Evolutionary conservation across 2,113 vertebrate species (phyloP).

Genomic region (Oxyruncus cristatus): DNA sequence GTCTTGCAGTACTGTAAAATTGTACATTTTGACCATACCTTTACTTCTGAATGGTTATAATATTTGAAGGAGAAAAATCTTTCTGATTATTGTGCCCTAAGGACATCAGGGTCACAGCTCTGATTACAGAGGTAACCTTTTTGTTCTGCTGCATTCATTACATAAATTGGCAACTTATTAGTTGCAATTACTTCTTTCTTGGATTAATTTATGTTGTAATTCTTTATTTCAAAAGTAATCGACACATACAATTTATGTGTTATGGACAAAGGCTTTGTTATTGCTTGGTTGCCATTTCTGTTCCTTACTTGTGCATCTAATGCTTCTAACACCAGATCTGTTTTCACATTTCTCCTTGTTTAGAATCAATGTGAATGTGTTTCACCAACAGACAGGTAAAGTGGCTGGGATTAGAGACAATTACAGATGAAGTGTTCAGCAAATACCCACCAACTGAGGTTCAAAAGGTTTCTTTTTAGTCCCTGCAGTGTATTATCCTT

Average conservation of each 20-base stretch:
- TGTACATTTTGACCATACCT: neutral
- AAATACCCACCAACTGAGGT: neutral
- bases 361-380: neutral
- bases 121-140: conserved; percentile 40
- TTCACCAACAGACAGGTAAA: neutral
- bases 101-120: neutral
- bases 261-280: neutral
- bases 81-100: conserved; percentile 10
- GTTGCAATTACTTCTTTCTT: conserved; percentile 33
- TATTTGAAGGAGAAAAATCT: neutral
- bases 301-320: neutral
- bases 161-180: conserved; percentile 34
- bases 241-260: neutral
- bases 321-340: neutral
- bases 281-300: neutral
- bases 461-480: conserved; percentile 21
- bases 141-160: conserved; percentile 23
- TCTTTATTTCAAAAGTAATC: conserved; percentile 56
- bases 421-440: neutral
- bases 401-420: conserved; percentile 19
- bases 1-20: neutral
- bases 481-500: neutral
- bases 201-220: conserved; percentile 62
- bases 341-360: neutral
- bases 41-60: conserved; percentile 6